Conservation (phyloP, 1,140 invertebrate genomes). For the Theocolax elegans region DNA sequence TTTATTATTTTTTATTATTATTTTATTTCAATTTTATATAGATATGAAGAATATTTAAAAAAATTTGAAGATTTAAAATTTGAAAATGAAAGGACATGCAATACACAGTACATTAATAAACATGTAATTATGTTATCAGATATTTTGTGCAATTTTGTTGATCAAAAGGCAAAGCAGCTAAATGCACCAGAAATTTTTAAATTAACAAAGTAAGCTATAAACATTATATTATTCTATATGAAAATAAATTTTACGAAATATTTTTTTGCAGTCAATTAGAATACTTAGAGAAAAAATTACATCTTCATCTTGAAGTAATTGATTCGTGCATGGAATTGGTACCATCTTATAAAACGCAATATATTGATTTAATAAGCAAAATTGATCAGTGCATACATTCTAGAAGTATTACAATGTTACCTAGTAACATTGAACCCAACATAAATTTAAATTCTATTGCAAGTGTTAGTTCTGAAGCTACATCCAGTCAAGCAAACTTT, state of each 20-base stretch:
- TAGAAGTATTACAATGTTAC: neutral
- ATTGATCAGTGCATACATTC: neutral
- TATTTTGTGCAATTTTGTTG: neutral
- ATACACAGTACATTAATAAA: neutral
- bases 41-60: slow-evolving; percentile 42
- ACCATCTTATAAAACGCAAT: neutral
- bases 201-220: slow-evolving; percentile 6
- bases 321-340: slow-evolving; percentile 17
- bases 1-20: neutral
- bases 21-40: slow-evolving; percentile 34
- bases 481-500: too few relatives aligned
- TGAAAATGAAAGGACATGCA: slow-evolving; percentile 13
- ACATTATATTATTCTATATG: neutral
- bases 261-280: slow-evolving; percentile 5
- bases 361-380: neutral
- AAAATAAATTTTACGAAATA: neutral
- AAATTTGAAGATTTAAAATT: slow-evolving; percentile 31
- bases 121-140: slow-evolving; percentile 2
- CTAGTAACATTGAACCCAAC: too few relatives aligned
- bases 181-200: neutral
- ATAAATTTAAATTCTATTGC: too few relatives aligned
- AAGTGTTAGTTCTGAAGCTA: too few relatives aligned
- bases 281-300: neutral
- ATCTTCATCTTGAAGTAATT: neutral
- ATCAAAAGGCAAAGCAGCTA: slow-evolving; percentile 3